Conservation (phyloP, 2,113 vertebrate species). For the Ascaphus truei region DNA sequence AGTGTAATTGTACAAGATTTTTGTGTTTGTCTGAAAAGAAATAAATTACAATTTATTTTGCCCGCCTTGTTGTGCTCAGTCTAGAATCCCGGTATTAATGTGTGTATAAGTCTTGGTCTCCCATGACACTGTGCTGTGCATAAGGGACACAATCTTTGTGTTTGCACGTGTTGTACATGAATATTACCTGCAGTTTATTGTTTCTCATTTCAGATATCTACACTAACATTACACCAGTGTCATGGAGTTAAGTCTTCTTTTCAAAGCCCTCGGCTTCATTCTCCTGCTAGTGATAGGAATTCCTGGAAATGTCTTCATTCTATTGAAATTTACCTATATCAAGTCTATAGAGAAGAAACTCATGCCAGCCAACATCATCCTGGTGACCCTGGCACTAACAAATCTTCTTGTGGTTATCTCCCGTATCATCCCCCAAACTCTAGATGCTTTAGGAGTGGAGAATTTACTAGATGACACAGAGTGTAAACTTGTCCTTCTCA, state of each 20-base stretch:
- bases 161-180: too few species aligned
- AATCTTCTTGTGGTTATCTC: conserved; percentile 1
- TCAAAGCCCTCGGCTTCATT: conserved; percentile 1
- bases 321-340: neutral
- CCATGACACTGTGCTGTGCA: too few species aligned
- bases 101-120: too few species aligned
- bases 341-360: neutral
- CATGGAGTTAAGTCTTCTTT: neutral
- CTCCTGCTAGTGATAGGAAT: neutral
- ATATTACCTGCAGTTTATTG: too few species aligned
- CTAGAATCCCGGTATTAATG: too few species aligned
- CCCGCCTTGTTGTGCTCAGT: too few species aligned
- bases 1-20: too few species aligned
- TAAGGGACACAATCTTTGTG: too few species aligned
- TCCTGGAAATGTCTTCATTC: conserved; percentile 4
- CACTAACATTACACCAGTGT: too few species aligned
- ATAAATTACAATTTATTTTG: too few species aligned
- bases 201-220: too few species aligned
- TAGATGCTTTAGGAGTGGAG: neutral
- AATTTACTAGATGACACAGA: neutral
- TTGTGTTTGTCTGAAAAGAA: too few species aligned
- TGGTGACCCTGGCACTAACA: neutral
- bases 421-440: conserved; percentile 6
- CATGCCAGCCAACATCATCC: neutral
- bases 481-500: conserved; percentile 17